Base-by-base conservation (phyloP, 2,113 vertebrate genomes). In the Montifringilla adamsi region DNA sequence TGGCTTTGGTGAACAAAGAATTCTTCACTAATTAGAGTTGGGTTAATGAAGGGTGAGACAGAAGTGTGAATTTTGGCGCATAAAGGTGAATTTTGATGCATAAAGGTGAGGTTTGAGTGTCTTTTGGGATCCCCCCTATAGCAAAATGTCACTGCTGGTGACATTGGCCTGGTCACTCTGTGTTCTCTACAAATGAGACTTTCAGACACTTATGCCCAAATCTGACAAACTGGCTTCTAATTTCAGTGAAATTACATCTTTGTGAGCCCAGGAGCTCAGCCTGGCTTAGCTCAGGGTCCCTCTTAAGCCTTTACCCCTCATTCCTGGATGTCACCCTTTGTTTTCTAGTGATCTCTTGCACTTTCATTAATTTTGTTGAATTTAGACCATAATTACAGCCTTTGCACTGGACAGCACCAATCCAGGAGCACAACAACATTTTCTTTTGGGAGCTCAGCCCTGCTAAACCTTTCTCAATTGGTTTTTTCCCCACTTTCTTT, bases 161-260 rank as follows among this genome's bases (percentile, higher is more conserved):
- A 13, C 7, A 0, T 3, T 15, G 27, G 18, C 46, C 20, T 67
- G 80, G 24, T 31, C 55, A 12, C 19, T 83, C 62, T 37, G 2
- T 0, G 0, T 39, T 37, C 26, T 85, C 7, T 47, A 7, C 9
- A 46, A 35, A 35, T 26, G 47, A 87, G 33, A 10, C 16, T 90
- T 74, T 50, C 12, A 31, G 35, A 49, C 15, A 10, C 8, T 47
- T 23, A 4, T 11, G 19, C n/a, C n/a, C 31, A 76, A 94, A 78
- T 46, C 52, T 79, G 91, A 78, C 56, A 59, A 53, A 50, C 20
- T 9, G 8, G 30, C 53, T 37, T 60, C 26, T 37, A 2, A 28
- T 86, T 59, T 46, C 10, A 8, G 75, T 43, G 43, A 13, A 58
- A 17, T 39, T 4, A 5, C 9, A 20, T 30, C 11, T 64, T 19